phyloP scores from a whole-genome alignment of 2,797 vertebrate genomes.

The Eulemur mongoz region DNA sequence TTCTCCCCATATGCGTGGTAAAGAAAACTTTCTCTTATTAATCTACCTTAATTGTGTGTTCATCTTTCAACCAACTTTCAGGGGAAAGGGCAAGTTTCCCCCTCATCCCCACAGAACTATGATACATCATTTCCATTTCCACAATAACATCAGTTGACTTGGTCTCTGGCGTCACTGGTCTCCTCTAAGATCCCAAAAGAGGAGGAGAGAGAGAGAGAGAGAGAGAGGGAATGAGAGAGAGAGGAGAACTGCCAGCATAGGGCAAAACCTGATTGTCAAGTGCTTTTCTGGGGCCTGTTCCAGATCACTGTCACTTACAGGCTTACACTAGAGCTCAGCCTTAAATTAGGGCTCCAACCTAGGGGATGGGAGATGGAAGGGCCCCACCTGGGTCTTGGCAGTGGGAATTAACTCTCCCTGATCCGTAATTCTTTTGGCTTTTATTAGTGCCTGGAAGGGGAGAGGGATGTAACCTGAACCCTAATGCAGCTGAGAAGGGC shows the following conservation, averaged over 20 bases:
- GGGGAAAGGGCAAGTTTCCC: neutral
- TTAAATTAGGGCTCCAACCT: constrained; percentile 60
- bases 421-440: constrained; percentile 73
- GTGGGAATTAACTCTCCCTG: constrained; percentile 64
- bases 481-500: constrained; percentile 66
- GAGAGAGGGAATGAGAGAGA: accelerated
- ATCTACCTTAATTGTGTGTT: neutral
- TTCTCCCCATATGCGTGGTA: neutral
- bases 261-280: constrained; percentile 56
- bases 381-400: constrained; percentile 55
- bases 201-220: no score
- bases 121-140: constrained; percentile 43
- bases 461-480: constrained; percentile 61
- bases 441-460: constrained; percentile 63
- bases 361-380: constrained; percentile 34
- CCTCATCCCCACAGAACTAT: neutral
- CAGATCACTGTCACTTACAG: constrained; percentile 64
- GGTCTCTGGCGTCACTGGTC: neutral
- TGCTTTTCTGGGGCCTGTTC: constrained; percentile 59
- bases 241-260: neutral
- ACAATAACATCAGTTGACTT: neutral
- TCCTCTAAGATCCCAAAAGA: constrained; percentile 28
- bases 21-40: neutral
- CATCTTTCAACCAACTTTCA: neutral
- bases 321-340: constrained; percentile 47